Evolutionary conservation across 2,888 invertebrate species (phyloP).

Genomic region (Drepana falcataria): DNA sequence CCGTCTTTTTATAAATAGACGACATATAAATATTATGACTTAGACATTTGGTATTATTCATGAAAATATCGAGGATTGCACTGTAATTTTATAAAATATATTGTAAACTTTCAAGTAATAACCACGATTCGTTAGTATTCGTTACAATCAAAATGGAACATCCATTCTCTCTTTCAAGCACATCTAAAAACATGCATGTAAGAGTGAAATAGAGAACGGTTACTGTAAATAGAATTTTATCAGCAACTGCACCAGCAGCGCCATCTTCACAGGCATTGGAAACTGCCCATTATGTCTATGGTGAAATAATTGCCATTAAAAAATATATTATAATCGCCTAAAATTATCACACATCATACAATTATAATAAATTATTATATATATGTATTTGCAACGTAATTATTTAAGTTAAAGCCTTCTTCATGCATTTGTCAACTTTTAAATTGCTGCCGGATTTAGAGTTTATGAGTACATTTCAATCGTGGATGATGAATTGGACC

Average conservation of each 20-base stretch:
- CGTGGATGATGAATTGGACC: no score
- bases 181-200: conserved; percentile 5
- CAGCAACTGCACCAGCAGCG: conserved; percentile 38
- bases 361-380: no score
- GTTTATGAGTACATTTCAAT: no score
- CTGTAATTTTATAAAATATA: conserved; percentile 47
- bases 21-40: conserved; percentile 25
- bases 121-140: conserved; percentile 74
- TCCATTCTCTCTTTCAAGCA: conserved; percentile 34
- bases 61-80: conserved; percentile 46
- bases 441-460: no score
- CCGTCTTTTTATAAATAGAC: conserved; percentile 20
- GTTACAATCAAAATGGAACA: conserved; percentile 68
- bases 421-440: no score
- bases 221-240: conserved; percentile 52
- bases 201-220: conserved; percentile 42
- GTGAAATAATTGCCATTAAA: conserved; percentile 26
- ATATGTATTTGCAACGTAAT: no score
- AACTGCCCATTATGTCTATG: conserved; percentile 37
- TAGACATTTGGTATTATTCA: conserved; percentile 27
- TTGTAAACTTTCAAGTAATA: conserved; percentile 53
- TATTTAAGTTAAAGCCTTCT: no score
- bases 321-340: not conserved
- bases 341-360: no score
- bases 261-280: conserved; percentile 48